These are phyloP conservation scores for Potamilus streckersoni DNA, from an alignment of 1,140 invertebrate species.

Conservation along the genomic window DNA sequence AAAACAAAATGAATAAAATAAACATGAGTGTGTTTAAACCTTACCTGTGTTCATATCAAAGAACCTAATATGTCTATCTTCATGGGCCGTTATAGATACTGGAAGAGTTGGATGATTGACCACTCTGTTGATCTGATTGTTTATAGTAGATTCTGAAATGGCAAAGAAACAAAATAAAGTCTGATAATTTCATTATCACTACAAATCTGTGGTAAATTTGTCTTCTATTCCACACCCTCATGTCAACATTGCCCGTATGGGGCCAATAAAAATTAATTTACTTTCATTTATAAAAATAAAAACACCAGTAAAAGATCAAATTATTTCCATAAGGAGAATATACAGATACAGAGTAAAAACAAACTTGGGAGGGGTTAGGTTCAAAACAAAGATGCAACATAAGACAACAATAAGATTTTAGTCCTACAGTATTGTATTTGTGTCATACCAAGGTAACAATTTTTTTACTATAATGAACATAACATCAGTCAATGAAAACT, in stretches of 20 bases:
- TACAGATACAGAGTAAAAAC: too few relatives aligned
- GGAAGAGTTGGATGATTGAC: slow-evolving; percentile 96
- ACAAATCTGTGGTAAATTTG: background rate
- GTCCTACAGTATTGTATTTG: too few relatives aligned
- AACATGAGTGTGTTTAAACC: slow-evolving; percentile 7
- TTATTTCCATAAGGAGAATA: too few relatives aligned
- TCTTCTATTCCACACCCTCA: too few relatives aligned
- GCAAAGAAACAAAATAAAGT: slow-evolving; percentile 1
- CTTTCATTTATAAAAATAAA: background rate
- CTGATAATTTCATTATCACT: background rate
- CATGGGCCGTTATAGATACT: slow-evolving; percentile 95
- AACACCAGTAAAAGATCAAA: too few relatives aligned
- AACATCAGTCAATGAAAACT: too few relatives aligned
- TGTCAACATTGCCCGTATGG: background rate
- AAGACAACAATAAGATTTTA: too few relatives aligned
- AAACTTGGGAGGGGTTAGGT: too few relatives aligned
- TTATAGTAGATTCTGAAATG: slow-evolving; percentile 55
- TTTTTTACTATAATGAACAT: too few relatives aligned
- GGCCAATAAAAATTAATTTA: background rate
- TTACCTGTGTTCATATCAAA: slow-evolving; percentile 94
- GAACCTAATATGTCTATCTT: slow-evolving; percentile 97
- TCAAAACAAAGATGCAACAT: too few relatives aligned
- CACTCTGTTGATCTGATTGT: slow-evolving; percentile 83
- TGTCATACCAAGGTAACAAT: too few relatives aligned
- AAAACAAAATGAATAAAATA: slow-evolving; percentile 4